Evolutionary conservation across 2,113 vertebrate genomes (phyloP).

Genomic region (Crotalus tigris): DNA sequence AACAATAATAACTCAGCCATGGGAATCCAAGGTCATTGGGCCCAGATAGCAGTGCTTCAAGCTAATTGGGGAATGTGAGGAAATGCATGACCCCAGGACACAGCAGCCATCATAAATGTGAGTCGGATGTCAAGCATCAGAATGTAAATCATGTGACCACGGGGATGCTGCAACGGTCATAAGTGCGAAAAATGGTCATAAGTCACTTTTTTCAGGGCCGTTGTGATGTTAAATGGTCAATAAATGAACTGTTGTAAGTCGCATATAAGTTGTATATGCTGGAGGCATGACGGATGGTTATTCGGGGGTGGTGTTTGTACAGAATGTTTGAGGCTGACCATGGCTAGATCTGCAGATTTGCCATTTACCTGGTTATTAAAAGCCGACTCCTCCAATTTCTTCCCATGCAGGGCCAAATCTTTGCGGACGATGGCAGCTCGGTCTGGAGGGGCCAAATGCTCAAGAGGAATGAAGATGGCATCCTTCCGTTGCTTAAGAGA

Average conservation of each 20-base stretch:
- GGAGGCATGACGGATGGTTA: not conserved
- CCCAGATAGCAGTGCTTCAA: no score
- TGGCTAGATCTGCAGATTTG: not conserved
- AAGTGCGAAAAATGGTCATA: not conserved
- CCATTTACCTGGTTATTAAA: slow-evolving; percentile 87
- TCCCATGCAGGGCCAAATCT: slow-evolving; percentile 78
- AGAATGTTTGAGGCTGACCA: not conserved
- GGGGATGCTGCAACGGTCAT: not conserved
- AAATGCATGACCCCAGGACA: no score
- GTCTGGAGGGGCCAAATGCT: slow-evolving; percentile 70
- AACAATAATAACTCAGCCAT: no score
- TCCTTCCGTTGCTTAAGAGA: slow-evolving; percentile 69
- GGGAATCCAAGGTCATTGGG: no score
- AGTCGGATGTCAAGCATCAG: not conserved
- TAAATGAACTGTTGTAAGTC: not conserved
- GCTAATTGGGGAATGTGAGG: no score
- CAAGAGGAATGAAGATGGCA: slow-evolving; percentile 63
- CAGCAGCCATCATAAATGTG: not conserved
- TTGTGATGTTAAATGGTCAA: not conserved
- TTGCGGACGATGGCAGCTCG: slow-evolving; percentile 76
- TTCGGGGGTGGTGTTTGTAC: not conserved
- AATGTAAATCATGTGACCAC: not conserved
- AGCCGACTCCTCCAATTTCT: slow-evolving; percentile 83
- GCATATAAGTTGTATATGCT: not conserved
- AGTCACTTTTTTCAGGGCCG: not conserved